Conservation (phyloP, 2,888 invertebrate species). For the Cantharis flavilabris region DNA sequence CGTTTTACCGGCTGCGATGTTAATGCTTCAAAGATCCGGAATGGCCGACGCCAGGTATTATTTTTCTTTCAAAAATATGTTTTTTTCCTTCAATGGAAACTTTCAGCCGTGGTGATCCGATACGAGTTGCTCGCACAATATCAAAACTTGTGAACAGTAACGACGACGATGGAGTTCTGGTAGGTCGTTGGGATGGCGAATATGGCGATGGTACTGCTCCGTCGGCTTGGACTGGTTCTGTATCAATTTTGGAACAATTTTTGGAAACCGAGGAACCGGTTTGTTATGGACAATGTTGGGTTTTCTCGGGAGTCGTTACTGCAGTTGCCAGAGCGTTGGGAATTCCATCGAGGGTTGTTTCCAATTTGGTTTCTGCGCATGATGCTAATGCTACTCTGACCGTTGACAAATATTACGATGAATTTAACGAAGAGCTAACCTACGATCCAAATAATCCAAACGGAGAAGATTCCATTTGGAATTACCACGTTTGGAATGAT, state of each 20-base stretch:
- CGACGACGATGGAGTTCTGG: constrained; percentile 76
- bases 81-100: background rate
- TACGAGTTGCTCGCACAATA: constrained; percentile 69
- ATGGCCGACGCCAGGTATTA: constrained; percentile 61
- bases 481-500: constrained; percentile 89
- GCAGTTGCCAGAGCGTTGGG: constrained; percentile 83
- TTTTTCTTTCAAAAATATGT: background rate
- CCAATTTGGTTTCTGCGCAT: constrained; percentile 84
- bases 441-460: constrained; percentile 69
- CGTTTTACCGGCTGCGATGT: constrained; percentile 71
- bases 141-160: constrained; percentile 77
- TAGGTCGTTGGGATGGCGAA: constrained; percentile 75
- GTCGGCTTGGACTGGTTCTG: constrained; percentile 79
- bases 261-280: constrained; percentile 67
- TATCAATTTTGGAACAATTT: constrained; percentile 76
- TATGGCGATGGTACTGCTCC: constrained; percentile 78
- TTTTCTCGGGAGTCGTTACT: constrained; percentile 82
- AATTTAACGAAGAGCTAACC: constrained; percentile 67
- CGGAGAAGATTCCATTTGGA: constrained; percentile 82
- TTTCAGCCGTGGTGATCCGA: constrained; percentile 68
- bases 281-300: constrained; percentile 87
- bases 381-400: constrained; percentile 80
- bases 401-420: constrained; percentile 77
- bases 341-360: constrained; percentile 79
- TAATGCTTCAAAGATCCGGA: constrained; percentile 70